Conservation (phyloP, 2,113 vertebrate genomes). For the Nycticorax nycticorax region DNA sequence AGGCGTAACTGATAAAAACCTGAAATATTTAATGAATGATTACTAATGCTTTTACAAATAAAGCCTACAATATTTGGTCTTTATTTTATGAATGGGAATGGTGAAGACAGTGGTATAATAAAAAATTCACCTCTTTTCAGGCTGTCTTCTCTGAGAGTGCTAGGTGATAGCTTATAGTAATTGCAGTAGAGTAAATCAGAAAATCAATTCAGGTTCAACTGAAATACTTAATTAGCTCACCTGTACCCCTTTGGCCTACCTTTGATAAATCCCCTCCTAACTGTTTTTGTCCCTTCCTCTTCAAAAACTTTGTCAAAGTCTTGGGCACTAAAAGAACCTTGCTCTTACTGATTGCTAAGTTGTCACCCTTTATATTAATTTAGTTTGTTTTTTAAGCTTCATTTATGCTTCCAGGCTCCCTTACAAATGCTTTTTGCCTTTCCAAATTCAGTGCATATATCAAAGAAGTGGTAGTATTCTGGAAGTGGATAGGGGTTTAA, state of each 20-base stretch:
- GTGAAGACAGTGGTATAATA: not conserved
- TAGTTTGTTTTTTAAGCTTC: not conserved
- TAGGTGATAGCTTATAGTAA: not conserved
- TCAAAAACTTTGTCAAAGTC: not conserved
- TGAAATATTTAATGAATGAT: not conserved
- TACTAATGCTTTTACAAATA: not conserved
- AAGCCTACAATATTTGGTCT: not conserved
- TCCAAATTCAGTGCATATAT: not conserved
- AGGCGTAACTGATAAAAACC: not conserved
- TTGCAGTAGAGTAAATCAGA: not conserved
- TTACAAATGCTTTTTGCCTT: not conserved
- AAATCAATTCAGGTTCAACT: slow-evolving; percentile 15
- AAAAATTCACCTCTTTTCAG: not conserved
- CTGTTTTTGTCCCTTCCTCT: slow-evolving; percentile 6
- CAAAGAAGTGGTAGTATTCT: not conserved
- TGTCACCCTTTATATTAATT: not conserved
- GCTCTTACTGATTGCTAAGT: not conserved
- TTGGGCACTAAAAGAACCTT: not conserved
- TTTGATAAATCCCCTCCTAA: not conserved
- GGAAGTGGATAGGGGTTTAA: not conserved
- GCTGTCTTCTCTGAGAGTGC: not conserved
- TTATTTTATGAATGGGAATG: not conserved
- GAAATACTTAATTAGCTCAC: not conserved
- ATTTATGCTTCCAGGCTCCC: not conserved
- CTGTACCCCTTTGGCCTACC: not conserved